Conservation (phyloP, 2,113 vertebrate species). For the Limnothrissa miodon region DNA sequence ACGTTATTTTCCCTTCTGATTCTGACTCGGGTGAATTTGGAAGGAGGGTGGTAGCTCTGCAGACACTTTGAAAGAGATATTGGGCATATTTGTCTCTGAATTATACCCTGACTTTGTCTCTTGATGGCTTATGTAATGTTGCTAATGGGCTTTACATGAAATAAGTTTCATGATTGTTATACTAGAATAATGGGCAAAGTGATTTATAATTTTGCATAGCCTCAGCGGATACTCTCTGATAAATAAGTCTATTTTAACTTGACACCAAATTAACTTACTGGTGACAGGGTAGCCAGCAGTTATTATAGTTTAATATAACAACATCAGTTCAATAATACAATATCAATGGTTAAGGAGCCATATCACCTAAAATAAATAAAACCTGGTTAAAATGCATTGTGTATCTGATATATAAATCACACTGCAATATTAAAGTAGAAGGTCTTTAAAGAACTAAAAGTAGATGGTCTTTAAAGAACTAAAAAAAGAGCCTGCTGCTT, state of each 20-base stretch:
- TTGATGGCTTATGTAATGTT: not conserved
- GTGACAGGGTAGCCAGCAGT: not conserved
- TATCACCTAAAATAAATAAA: too few species aligned
- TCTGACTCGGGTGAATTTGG: conserved; percentile 51
- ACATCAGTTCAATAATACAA: too few species aligned
- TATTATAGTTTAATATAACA: not conserved
- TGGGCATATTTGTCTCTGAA: conserved; percentile 39
- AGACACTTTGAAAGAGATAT: conserved; percentile 61
- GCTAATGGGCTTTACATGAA: not conserved
- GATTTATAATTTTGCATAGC: not conserved
- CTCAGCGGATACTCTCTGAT: not conserved
- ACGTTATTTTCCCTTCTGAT: conserved; percentile 53
- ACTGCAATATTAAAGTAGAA: too few species aligned
- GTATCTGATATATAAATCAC: too few species aligned
- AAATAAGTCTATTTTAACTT: not conserved
- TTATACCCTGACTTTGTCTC: conserved; percentile 13
- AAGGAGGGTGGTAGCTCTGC: conserved; percentile 47
- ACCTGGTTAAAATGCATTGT: too few species aligned
- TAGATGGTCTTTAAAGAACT: not conserved
- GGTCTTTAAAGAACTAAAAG: not conserved
- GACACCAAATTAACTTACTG: not conserved
- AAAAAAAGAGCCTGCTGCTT: not conserved
- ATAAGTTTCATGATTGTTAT: not conserved
- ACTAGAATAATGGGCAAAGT: not conserved
- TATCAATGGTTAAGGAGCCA: too few species aligned